Base-by-base conservation (phyloP, 2,888 invertebrate genomes). In the Drosophila nr. perissopoda region DNA sequence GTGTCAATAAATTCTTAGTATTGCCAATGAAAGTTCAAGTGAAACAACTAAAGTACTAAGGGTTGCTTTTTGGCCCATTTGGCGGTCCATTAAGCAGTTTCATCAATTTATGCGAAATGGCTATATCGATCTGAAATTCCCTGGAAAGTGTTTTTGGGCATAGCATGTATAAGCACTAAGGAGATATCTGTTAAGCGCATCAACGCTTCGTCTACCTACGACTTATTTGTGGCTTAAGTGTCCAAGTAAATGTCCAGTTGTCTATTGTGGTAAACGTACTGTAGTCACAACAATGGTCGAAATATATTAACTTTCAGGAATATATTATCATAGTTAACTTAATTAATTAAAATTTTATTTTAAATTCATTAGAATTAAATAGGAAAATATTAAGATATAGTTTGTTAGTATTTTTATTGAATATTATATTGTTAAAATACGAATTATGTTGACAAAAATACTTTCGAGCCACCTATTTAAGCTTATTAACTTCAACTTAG, bases 91-190 rank as follows among this genome's bases (percentile, higher is more conserved):
- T 87, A 74, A 38, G 65, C 56, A 60, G 68, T 66, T 69, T 48
- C 81, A 67, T 64, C 81, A 80, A 73, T 85, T 85, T 81, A 76
- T 79, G 76, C 54, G 25, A 53, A 57, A 48, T 59, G 56, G 27
- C 48, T 40, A 46, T 71, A 88, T 82, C 65, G 79, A 76, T 84
- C 64, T 70, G 71, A 36, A 51, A 48, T 34, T 76, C 61, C 10
- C 10, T 31, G 51, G 25, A 67, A 68, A 68, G 52, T 71, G 67
- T 64, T 74, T 53, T 76, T 64, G 58, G 33, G 34, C 38, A 27
- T 68, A 48, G 27, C 62, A 18, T 38, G 58, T 58, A 49, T 21
- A 51, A 31, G 6, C 33, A 53, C 13, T 25, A n/a, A 59, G 13
- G 11, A 29, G 25, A n/a, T 54, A 58, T 59, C 34, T 60, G 51